Conservation (phyloP, 2,113 vertebrate species). For the Polyodon spathula region DNA sequence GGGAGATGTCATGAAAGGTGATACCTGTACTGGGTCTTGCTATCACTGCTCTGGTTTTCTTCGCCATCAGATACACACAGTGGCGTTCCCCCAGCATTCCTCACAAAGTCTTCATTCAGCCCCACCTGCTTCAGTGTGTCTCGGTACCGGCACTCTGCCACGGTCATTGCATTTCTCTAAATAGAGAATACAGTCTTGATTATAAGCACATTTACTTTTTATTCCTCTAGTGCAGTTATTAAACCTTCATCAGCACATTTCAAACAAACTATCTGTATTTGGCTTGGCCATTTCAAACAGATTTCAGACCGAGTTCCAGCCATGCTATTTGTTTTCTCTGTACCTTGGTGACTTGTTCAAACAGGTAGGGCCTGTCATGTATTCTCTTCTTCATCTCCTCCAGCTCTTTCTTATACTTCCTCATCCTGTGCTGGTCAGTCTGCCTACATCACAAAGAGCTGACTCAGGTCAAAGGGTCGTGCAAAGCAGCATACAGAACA, state of each 20-base stretch:
- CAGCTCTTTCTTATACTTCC: conserved; percentile 77
- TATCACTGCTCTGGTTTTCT: conserved; percentile 26
- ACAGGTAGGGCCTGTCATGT: conserved; percentile 74
- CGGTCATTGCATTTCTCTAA: conserved; percentile 63
- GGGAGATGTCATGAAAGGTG: no score
- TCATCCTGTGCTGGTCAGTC: conserved; percentile 66
- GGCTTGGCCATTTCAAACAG: background rate
- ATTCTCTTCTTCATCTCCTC: conserved; percentile 77
- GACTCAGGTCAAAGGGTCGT: background rate
- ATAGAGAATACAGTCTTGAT: conserved; percentile 7
- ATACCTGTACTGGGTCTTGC: conserved; percentile 35
- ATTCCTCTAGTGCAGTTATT: no score
- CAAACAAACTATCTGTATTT: conserved; percentile 63
- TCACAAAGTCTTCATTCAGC: conserved; percentile 75
- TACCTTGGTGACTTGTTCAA: conserved; percentile 79
- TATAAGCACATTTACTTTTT: background rate
- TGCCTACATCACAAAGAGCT: conserved; percentile 52
- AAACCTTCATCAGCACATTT: background rate
- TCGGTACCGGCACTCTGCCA: conserved; percentile 66
- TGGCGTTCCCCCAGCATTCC: conserved; percentile 21
- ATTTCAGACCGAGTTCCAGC: background rate
- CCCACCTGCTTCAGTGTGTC: conserved; percentile 63
- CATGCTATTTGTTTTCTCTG: background rate
- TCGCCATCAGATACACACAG: conserved; percentile 17
- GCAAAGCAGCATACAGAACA: conserved; percentile 11